These are phyloP conservation scores for Guaruba guarouba DNA, from an alignment of 2,113 vertebrate species.

Conservation along the genomic window DNA sequence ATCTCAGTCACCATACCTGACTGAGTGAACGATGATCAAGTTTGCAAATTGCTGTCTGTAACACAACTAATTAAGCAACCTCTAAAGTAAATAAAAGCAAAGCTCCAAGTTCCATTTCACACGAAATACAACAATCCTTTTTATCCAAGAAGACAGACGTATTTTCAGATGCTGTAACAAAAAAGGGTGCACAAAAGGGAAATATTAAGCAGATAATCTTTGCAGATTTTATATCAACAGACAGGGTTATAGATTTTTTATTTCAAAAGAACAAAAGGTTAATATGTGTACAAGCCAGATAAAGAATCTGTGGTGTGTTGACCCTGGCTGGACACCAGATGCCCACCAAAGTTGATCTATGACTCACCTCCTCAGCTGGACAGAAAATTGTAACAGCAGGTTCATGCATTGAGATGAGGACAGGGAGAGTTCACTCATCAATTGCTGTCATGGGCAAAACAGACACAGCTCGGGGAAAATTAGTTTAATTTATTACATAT, in stretches of 20 bases:
- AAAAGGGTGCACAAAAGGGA: neutral
- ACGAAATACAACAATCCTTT: neutral
- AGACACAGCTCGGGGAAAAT: neutral
- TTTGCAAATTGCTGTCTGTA: neutral
- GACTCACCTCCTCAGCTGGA: neutral
- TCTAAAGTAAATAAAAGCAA: neutral
- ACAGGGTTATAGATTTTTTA: neutral
- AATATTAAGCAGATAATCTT: neutral
- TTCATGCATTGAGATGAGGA: neutral
- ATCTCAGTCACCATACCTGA: neutral
- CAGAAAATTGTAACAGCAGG: neutral
- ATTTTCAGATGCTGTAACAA: neutral
- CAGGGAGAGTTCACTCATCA: neutral
- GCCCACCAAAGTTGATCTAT: neutral
- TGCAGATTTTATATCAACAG: neutral
- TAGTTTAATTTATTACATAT: neutral
- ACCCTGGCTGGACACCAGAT: neutral
- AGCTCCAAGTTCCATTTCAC: neutral
- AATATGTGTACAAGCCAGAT: neutral
- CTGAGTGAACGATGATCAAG: neutral
- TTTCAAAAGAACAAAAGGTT: neutral
- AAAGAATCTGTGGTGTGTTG: neutral
- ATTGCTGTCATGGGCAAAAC: fast-evolving
- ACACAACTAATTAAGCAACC: neutral
- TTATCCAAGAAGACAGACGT: neutral